Evolutionary conservation across 2,888 invertebrate genomes (phyloP), one percentile per base, ranked within the genome.

Genomic region (Eremobia ochroleuca): DNA sequence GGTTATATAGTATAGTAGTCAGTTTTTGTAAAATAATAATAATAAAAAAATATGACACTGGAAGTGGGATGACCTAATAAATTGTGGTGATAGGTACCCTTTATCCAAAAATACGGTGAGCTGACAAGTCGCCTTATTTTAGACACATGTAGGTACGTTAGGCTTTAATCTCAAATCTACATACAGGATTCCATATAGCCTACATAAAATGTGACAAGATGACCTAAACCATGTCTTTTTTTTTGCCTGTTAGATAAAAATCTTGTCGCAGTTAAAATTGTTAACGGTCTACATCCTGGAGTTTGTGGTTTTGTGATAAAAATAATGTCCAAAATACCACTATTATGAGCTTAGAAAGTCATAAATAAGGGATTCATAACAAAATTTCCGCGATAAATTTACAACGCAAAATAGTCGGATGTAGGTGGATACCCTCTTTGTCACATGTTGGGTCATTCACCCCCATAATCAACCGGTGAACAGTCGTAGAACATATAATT

Each of bases 331-430:
- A 58, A 82, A 80, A 80, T 66, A 77, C 76, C 72, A 70, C 65
- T 82, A 59, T 80, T 73, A 85, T 81, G 70, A 64, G 58, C 73
- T 79, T 84, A 76, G 61, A 80, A 76, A 75, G 58, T 81, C 88
- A 90, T 93, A 92, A 92, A 93, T 92, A 92, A 90, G 87, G 88
- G 88, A 88, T 89, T 89, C 89, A 85, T 85, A 88, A 86, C 77
- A 83, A 89, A 89, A 87, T 91, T 86, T 90, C 85, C 87, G 85
- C 89, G 21, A 76, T 68, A 15, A 79, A 82, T 89, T 87, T 87
- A 86, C 76, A 83, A 80, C 91, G 86, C 89, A 88, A 91, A 91
- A 88, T 90, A 91, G 88, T 73, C 68, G 82, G 86, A 87, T 89
- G 87, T 90, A 88, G 90, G 89, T 90, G 89, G 89, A 84, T 87